phyloP scores from a whole-genome alignment of 2,113 vertebrate genomes.

The Cyprinodon brontotheroides region DNA sequence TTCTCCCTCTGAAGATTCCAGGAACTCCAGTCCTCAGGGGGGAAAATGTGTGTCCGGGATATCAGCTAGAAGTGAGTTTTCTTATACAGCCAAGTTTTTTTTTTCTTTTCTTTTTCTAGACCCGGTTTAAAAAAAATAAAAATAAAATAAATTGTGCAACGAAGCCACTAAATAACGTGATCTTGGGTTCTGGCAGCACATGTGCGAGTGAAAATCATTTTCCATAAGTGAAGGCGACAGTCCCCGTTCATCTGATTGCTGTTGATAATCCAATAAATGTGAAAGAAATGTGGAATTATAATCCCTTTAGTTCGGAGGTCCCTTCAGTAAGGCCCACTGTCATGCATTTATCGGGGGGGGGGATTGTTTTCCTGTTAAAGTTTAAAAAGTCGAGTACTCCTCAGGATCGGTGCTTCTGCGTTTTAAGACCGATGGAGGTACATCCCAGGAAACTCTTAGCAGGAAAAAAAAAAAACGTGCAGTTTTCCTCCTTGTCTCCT shows the following conservation, averaged over 20 bases:
- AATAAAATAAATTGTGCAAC: not conserved
- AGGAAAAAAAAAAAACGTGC: constrained; percentile 65
- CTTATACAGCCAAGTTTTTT: constrained; percentile 32
- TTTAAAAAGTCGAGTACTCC: constrained; percentile 58
- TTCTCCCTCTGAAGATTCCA: constrained; percentile 30
- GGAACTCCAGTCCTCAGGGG: constrained; percentile 31
- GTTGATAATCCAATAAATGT: constrained; percentile 13
- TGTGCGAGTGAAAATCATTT: constrained; percentile 73
- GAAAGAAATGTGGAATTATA: constrained; percentile 8
- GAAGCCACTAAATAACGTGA: constrained; percentile 74
- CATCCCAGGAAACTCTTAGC: constrained; percentile 72
- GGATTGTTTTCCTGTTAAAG: constrained; percentile 27
- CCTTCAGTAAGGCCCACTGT: constrained; percentile 38
- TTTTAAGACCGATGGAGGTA: constrained; percentile 49
- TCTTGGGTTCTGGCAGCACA: constrained; percentile 70
- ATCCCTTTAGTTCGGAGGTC: constrained; percentile 51
- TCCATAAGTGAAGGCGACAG: constrained; percentile 67
- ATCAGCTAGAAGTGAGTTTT: not conserved
- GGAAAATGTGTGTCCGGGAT: not conserved
- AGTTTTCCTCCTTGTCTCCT: constrained; percentile 32
- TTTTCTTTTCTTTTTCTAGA: constrained; percentile 29
- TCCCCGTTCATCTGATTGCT: constrained; percentile 69
- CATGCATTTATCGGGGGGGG: not conserved
- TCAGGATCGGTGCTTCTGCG: constrained; percentile 15
- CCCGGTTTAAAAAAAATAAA: not conserved